Conservation (phyloP, 2,797 vertebrate genomes). For the Crax fasciolata region DNA sequence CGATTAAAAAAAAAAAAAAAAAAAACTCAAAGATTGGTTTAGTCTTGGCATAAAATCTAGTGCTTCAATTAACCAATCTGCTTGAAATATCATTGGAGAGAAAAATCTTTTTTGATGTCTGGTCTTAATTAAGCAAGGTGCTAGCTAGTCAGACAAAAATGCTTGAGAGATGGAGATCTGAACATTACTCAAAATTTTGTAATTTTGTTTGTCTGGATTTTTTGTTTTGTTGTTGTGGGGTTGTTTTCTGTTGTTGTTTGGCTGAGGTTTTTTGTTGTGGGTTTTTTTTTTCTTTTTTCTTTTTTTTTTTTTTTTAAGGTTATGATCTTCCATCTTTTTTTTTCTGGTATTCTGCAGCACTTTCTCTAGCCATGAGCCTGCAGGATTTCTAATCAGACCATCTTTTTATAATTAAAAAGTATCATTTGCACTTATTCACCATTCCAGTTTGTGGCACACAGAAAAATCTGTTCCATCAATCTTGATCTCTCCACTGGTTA, state of each 20-base stretch:
- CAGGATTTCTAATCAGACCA: conserved; percentile 2
- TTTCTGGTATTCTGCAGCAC: not conserved
- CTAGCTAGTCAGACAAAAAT: not conserved
- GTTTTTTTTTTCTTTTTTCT: no score
- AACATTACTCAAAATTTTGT: not conserved
- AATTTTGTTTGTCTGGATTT: not conserved
- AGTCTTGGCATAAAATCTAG: no score
- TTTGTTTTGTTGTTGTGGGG: not conserved
- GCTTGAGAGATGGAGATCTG: not conserved
- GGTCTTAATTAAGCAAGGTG: conserved; percentile 7
- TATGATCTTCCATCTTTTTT: not conserved
- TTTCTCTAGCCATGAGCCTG: conserved; percentile 16
- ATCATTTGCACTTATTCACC: conserved; percentile 26
- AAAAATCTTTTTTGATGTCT: not conserved
- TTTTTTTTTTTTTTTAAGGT: not conserved
- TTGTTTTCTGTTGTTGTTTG: not conserved
- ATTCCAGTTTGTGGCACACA: not conserved
- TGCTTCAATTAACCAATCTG: not conserved
- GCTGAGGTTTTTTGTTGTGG: no score
- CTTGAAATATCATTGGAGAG: not conserved
- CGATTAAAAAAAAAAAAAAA: not conserved
- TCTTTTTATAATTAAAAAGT: conserved; percentile 39
- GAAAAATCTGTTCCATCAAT: conserved; percentile 40
- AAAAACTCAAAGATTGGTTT: no score
- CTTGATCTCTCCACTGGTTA: not conserved